Evolutionary conservation across 2,888 invertebrate genomes (phyloP), one percentile per base, ranked within the genome.

Genomic region (Aleiodes alternator): DNA sequence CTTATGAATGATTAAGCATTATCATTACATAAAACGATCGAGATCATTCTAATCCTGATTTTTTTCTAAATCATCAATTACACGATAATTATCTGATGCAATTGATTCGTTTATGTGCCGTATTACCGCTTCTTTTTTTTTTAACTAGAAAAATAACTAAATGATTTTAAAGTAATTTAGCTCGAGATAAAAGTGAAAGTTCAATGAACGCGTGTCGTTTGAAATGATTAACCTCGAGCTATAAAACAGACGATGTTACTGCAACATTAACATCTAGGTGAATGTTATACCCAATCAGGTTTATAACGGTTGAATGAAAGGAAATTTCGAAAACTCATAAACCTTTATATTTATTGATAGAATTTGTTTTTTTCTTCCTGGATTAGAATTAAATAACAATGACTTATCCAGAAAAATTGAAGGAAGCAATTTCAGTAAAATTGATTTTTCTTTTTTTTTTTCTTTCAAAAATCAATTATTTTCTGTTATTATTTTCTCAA

Each of bases 201-300:
- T 55, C 55, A 55, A 23, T 29, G 55, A 16, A 55, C 29, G 43
- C 55, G 11, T 9, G 55, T 55, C 55, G 55, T 29, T 55, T 16
- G 29, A 29, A 55, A 16, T 55, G 55, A 55, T 55, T 55, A n/a
- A 55, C 55, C 55, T 55, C 55, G 55, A 29, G 29, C 55, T 55
- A 55, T 55, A 55, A 55, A 55, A 55, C 4, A 55, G 55, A 16
- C 55, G 55, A 55, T 55, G 55, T 55, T 55, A 23, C 55, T 55
- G 55, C 55, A 55, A 55, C 11, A 29, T 16, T 55, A 23, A 16
- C 8, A 23, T 55, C 23, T 55, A 55, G 55, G 23, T 55, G 55
- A 55, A 55, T 55, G 55, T n/a, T 55, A 23, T 55, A 3, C n/a
- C n/a, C n/a, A 55, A 55, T 55, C n/a, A 9, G 29, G 55, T 16